Evolutionary conservation across 2,888 invertebrate genomes (phyloP).

Genomic region (Heliconius charithonia): DNA sequence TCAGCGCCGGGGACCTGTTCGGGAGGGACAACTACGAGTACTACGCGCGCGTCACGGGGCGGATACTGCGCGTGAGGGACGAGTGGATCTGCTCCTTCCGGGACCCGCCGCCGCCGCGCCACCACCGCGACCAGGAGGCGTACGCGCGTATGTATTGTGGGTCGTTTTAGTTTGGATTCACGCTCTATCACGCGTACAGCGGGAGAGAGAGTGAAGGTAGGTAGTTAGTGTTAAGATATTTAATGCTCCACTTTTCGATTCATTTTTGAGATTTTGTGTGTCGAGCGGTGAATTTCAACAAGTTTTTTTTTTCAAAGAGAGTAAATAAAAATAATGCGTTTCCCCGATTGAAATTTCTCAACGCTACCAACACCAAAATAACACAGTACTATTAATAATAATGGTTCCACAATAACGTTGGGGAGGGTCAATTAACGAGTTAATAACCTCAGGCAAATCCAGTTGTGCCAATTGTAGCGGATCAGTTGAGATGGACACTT

Average conservation of each 20-base stretch:
- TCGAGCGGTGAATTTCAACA: neutral
- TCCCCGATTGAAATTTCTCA: neutral
- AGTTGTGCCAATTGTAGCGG: conserved; percentile 44
- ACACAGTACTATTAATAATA: conserved; percentile 33
- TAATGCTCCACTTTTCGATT: too few species aligned
- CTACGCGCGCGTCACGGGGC: conserved; percentile 96
- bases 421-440: conserved; percentile 37
- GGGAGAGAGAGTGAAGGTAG: too few species aligned
- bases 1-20: conserved; percentile 97
- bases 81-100: conserved; percentile 98
- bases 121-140: conserved; percentile 86
- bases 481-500: conserved; percentile 44
- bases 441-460: conserved; percentile 40
- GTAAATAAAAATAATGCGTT: neutral
- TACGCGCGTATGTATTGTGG: conserved; percentile 84
- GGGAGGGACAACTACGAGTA: conserved; percentile 97
- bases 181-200: neutral
- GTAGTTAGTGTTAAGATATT: too few species aligned
- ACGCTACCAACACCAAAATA: conserved; percentile 19
- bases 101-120: conserved; percentile 89
- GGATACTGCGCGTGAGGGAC: conserved; percentile 95
- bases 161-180: neutral
- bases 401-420: conserved; percentile 32
- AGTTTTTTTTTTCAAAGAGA: neutral
- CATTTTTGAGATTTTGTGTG: neutral